Conservation (phyloP, 2,113 vertebrate species). For the Pteropus alecto region DNA sequence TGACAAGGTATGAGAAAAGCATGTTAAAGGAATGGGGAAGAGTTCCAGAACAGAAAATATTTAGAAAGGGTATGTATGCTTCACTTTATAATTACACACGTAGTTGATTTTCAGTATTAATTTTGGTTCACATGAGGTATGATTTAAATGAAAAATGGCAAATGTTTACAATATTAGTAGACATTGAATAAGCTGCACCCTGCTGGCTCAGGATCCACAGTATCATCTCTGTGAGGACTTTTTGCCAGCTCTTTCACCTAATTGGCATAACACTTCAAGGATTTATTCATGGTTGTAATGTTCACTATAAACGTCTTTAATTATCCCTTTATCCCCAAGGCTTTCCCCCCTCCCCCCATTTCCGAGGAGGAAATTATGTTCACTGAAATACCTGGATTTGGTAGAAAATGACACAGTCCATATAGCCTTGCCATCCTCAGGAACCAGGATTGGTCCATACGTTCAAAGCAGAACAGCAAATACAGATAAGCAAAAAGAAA, state of each 20-base stretch:
- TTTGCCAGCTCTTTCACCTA: background rate
- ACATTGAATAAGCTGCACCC: background rate
- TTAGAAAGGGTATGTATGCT: background rate
- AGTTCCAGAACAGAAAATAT: background rate
- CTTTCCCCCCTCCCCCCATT: too few relatives aligned
- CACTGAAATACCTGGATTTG: background rate
- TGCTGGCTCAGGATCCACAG: background rate
- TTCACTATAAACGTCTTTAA: slow-evolving; percentile 45
- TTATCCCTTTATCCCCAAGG: background rate
- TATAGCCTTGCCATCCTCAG: background rate
- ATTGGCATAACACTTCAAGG: slow-evolving; percentile 31
- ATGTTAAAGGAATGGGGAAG: background rate
- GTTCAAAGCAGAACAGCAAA: background rate
- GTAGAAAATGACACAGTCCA: background rate
- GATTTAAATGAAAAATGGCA: background rate
- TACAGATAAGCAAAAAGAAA: background rate
- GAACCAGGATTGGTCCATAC: background rate
- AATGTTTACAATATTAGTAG: background rate
- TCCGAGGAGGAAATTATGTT: background rate
- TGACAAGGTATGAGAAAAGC: background rate
- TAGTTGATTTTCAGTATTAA: background rate
- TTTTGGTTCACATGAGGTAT: background rate
- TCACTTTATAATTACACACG: background rate
- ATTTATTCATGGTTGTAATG: background rate
- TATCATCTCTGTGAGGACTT: background rate